Evolutionary conservation across 2,888 invertebrate species (phyloP).

Genomic region (Aphodius granarius): DNA sequence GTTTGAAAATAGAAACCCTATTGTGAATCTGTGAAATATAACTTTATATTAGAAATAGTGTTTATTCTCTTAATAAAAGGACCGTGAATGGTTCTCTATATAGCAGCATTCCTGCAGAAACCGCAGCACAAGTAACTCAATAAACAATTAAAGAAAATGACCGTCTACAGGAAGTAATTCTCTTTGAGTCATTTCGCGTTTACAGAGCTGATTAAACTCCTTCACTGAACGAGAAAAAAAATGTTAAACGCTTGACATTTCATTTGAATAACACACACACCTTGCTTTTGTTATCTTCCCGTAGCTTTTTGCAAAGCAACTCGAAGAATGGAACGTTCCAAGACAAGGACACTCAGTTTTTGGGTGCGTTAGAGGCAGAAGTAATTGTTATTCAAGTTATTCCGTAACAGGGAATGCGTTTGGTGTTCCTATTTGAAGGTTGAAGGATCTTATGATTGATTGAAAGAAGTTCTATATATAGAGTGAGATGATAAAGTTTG

Average conservation of each 20-base stretch:
- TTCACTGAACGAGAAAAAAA: neutral
- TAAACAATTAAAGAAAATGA: neutral
- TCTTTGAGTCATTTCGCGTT: neutral
- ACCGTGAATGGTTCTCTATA: neutral
- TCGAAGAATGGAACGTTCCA: neutral
- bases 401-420: neutral
- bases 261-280: neutral
- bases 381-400: neutral
- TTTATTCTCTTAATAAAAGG: neutral
- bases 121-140: neutral
- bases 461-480: neutral
- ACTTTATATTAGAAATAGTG: neutral
- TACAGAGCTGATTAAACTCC: neutral
- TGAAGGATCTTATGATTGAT: neutral
- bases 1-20: no score
- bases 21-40: no score
- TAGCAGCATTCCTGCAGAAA: neutral
- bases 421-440: neutral
- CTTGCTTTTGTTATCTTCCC: neutral
- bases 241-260: neutral
- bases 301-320: neutral
- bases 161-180: neutral
- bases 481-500: no score
- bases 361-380: neutral
- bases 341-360: neutral